Evolutionary conservation across 2,888 invertebrate genomes (phyloP).

Genomic region (Actias luna): DNA sequence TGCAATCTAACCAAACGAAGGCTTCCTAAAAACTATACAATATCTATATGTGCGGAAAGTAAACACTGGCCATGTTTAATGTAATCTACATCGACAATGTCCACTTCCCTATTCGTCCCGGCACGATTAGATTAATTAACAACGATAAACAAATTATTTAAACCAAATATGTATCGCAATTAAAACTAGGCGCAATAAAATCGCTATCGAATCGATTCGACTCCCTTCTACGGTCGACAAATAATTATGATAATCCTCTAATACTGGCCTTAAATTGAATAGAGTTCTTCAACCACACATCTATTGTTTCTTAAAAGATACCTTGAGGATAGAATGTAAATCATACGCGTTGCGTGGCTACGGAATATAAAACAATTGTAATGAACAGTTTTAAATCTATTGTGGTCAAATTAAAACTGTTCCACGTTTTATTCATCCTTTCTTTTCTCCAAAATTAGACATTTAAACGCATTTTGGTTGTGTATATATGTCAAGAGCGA

Average conservation of each 20-base stretch:
- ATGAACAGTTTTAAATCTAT: slow-evolving; percentile 3
- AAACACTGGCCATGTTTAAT: not conserved
- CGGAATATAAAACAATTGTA: slow-evolving; percentile 8
- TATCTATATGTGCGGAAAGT: not conserved
- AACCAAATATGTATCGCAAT: slow-evolving; percentile 27
- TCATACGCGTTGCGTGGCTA: slow-evolving; percentile 1
- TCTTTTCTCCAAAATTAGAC: not conserved
- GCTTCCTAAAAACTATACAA: not conserved
- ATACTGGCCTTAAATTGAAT: slow-evolving; percentile 18
- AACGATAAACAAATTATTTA: slow-evolving; percentile 4
- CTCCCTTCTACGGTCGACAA: slow-evolving; percentile 25
- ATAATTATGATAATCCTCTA: slow-evolving; percentile 26
- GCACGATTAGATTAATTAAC: not conserved
- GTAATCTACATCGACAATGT: not conserved
- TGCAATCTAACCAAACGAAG: too few species aligned
- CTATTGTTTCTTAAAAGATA: slow-evolving; percentile 18
- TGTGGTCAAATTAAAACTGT: slow-evolving; percentile 11
- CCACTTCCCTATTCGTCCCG: not conserved
- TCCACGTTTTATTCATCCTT: slow-evolving; percentile 5
- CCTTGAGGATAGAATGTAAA: slow-evolving; percentile 16
- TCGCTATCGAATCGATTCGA: slow-evolving; percentile 29
- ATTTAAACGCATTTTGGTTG: not conserved
- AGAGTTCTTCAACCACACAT: slow-evolving; percentile 15
- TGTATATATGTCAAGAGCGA: not conserved
- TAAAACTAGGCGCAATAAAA: slow-evolving; percentile 35